Conservation (phyloP, 2,797 vertebrate genomes). For the Hyperoplus immaculatus region DNA sequence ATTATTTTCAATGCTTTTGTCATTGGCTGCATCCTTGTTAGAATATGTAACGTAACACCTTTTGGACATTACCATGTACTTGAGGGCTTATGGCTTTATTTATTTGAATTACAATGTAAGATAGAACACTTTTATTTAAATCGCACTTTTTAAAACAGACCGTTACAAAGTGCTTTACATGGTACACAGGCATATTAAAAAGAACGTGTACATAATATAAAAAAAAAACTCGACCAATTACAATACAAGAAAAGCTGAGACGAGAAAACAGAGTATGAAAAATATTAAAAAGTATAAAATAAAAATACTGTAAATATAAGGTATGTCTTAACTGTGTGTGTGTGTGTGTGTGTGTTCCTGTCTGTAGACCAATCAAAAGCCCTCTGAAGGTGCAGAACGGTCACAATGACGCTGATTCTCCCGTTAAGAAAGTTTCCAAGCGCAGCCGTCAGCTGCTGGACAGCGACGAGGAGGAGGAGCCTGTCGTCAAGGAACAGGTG, state of each 20-base stretch:
- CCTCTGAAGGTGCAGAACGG: constrained; percentile 86
- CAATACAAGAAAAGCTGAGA: no score
- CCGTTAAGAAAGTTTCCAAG: constrained; percentile 80
- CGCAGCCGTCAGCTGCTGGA: constrained; percentile 82
- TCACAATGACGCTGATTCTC: constrained; percentile 72
- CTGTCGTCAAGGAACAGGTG: constrained; percentile 53
- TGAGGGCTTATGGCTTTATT: constrained; percentile 7
- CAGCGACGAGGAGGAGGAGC: constrained; percentile 83
- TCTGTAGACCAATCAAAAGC: constrained; percentile 76
- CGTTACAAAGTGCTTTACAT: no score
- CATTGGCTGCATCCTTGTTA: constrained; percentile 4
- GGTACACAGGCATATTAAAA: no score
- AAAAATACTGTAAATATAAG: no score
- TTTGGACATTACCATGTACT: not conserved
- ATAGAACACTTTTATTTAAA: no score
- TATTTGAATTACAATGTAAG: not conserved
- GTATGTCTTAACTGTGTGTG: not conserved
- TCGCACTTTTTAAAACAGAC: no score
- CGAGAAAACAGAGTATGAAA: no score
- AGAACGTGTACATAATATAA: no score
- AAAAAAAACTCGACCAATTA: no score
- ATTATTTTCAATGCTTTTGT: constrained; percentile 27
- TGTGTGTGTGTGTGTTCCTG: not conserved
- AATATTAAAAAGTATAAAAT: no score
- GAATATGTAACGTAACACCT: not conserved